Conservation (phyloP, 2,888 invertebrate species). For the Hoplodrina blanda region DNA sequence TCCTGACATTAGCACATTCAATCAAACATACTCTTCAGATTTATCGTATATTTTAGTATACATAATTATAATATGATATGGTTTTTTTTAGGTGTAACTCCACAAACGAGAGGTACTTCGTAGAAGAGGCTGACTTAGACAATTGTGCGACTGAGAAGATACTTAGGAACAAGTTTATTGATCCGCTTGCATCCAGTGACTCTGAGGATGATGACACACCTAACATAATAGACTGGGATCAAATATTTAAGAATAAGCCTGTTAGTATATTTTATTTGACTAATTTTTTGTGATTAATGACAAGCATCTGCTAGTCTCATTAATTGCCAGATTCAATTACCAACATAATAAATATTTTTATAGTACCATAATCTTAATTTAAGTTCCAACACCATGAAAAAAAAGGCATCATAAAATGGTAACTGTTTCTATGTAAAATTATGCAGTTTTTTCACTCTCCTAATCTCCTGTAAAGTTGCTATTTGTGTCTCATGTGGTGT, state of each 20-base stretch:
- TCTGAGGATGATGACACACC: constrained; percentile 72
- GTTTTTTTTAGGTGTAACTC: not conserved
- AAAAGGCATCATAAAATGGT: too few species aligned
- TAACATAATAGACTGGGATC: constrained; percentile 77
- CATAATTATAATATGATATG: too few species aligned
- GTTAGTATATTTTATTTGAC: constrained; percentile 17
- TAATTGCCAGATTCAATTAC: not conserved
- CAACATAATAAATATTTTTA: too few species aligned
- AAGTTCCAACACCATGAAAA: too few species aligned
- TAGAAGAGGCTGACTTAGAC: constrained; percentile 75
- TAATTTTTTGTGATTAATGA: not conserved
- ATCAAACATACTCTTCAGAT: too few species aligned
- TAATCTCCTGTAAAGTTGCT: too few species aligned
- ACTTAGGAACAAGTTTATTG: constrained; percentile 76
- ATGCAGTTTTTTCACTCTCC: too few species aligned
- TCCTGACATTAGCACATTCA: too few species aligned
- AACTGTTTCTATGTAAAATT: too few species aligned
- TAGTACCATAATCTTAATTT: too few species aligned
- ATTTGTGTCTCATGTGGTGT: too few species aligned
- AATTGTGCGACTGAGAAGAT: constrained; percentile 80
- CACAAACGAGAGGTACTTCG: constrained; percentile 59
- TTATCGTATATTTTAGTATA: too few species aligned
- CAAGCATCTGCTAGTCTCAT: not conserved
- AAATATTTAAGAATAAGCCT: constrained; percentile 66
- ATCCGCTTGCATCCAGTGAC: constrained; percentile 79